phyloP scores from a whole-genome alignment of 1,140 invertebrate species.

The Maniola jurtina region DNA sequence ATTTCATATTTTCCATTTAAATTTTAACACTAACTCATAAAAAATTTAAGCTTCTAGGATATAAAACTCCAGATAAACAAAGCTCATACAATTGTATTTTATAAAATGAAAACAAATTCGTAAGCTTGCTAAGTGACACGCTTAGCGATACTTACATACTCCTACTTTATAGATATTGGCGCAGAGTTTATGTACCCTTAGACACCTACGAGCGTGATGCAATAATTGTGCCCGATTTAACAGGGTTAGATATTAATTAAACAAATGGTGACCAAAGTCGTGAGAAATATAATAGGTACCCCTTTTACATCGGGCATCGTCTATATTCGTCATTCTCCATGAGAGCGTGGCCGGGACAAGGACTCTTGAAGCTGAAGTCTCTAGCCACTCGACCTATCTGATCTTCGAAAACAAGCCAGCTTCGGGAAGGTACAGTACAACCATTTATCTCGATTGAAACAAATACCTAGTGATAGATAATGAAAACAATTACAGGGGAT shows the following conservation, averaged over 20 bases:
- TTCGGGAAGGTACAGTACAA: neutral
- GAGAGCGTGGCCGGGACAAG: slow-evolving; percentile 31
- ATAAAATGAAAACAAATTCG: too few species aligned
- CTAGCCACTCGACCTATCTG: slow-evolving; percentile 35
- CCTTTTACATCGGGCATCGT: slow-evolving; percentile 17
- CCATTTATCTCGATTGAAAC: slow-evolving; percentile 13
- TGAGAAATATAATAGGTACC: neutral
- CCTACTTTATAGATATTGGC: too few species aligned
- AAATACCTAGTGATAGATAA: neutral
- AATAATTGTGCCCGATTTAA: neutral
- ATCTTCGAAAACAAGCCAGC: slow-evolving; percentile 45
- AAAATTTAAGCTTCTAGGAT: too few species aligned
- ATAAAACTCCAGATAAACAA: too few species aligned
- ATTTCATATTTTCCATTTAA: neutral
- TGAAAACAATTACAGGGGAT: neutral
- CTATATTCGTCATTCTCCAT: slow-evolving; percentile 34
- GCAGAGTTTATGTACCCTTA: too few species aligned
- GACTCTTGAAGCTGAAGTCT: slow-evolving; percentile 29
- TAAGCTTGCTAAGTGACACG: too few species aligned
- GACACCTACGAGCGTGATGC: too few species aligned
- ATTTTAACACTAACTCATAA: too few species aligned
- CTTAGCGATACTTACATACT: too few species aligned
- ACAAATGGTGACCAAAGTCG: neutral
- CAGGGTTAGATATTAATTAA: neutral
- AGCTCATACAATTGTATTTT: too few species aligned